phyloP scores from a whole-genome alignment of 2,113 vertebrate species.

The Centrocercus urophasianus region DNA sequence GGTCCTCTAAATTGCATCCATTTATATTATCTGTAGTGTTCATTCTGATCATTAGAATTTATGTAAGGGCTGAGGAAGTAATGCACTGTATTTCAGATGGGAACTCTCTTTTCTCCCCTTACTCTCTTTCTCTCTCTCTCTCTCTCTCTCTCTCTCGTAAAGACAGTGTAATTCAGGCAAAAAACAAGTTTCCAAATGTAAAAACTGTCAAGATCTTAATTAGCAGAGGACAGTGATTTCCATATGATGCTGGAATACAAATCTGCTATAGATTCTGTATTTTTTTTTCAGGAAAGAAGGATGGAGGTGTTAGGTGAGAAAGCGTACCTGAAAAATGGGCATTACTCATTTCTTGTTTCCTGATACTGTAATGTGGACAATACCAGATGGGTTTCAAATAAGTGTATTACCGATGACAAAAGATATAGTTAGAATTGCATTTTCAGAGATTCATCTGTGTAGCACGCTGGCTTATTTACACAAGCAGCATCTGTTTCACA shows the following conservation, averaged over 20 bases:
- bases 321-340: background rate
- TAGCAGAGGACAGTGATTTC: background rate
- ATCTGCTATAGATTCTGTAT: background rate
- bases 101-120: background rate
- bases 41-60: background rate
- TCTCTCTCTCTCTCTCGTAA: background rate
- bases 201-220: background rate
- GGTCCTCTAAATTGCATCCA: background rate
- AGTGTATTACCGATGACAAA: conserved; percentile 48
- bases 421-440: conserved; percentile 57
- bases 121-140: too few relatives aligned
- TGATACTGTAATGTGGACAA: background rate
- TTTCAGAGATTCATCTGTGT: conserved; percentile 70
- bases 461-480: conserved; percentile 66
- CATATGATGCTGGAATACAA: background rate
- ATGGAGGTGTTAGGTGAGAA: background rate
- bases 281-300: background rate
- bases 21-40: background rate
- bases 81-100: background rate
- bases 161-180: background rate
- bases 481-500: conserved; percentile 66
- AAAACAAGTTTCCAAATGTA: background rate
- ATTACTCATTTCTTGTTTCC: conserved; percentile 7
- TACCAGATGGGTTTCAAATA: conserved; percentile 33
- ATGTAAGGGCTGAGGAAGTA: background rate